Percentiles rank a stretch among this genome's conserved stretches.
These are phyloP conservation scores for Martes martes DNA, from an alignment of 2,113 vertebrate genomes.

Conservation along the genomic window DNA sequence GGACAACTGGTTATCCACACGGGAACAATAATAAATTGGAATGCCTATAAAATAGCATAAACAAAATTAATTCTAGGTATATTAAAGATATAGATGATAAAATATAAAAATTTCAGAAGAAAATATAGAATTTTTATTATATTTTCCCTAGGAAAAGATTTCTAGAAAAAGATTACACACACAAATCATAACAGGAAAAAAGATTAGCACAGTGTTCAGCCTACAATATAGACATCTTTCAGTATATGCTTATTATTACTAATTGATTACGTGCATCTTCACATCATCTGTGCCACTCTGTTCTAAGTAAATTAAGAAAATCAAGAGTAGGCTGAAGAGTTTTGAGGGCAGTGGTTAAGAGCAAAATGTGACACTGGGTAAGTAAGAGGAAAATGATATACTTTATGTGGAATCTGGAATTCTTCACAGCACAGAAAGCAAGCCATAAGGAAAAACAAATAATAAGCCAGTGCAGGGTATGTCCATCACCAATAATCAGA, in stretches of 20 bases:
- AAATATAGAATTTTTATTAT: neutral
- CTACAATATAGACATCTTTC: neutral
- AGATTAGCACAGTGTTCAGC: neutral
- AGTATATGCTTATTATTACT: neutral
- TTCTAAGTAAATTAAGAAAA: neutral
- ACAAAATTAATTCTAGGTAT: neutral
- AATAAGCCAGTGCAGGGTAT: neutral
- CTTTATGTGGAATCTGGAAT: neutral
- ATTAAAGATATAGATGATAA: neutral
- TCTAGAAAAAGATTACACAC: neutral
- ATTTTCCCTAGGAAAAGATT: neutral
- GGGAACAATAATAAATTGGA: neutral
- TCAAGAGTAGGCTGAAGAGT: neutral
- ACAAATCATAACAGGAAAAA: neutral
- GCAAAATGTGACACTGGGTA: neutral
- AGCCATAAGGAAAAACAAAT: neutral
- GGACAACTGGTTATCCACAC: neutral
- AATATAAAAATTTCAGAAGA: slow-evolving; percentile 8
- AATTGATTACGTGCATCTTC: neutral
- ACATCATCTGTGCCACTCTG: neutral
- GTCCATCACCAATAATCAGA: neutral
- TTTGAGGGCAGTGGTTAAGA: neutral
- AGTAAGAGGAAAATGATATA: neutral
- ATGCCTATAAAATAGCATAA: neutral
- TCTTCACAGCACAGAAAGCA: neutral